phyloP scores from a whole-genome alignment of 2,113 vertebrate species.

The Salminus brasiliensis region DNA sequence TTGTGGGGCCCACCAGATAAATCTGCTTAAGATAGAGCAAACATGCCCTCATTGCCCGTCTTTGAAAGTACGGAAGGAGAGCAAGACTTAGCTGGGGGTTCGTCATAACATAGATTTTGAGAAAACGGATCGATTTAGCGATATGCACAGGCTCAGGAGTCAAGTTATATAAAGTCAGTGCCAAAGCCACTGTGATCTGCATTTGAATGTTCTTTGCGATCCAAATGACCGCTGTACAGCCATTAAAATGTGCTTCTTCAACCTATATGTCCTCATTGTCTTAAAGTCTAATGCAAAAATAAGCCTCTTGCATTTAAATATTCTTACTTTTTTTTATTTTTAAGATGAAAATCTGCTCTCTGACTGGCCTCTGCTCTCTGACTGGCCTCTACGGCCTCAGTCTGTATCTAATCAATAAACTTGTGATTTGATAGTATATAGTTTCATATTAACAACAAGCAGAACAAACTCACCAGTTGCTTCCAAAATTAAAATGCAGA shows the following conservation, averaged over 20 bases:
- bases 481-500: too few species aligned
- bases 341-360: too few species aligned
- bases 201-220: slow-evolving; percentile 32
- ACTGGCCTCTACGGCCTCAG: too few species aligned
- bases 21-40: slow-evolving; percentile 19
- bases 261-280: too few species aligned
- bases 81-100: neutral
- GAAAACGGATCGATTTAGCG: slow-evolving; percentile 3
- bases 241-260: neutral
- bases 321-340: too few species aligned
- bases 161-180: too few species aligned
- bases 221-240: neutral
- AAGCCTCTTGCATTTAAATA: too few species aligned
- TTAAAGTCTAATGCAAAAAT: neutral
- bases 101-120: slow-evolving; percentile 18
- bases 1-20: neutral
- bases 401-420: too few species aligned
- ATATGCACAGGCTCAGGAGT: slow-evolving; percentile 14
- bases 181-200: neutral
- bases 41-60: neutral
- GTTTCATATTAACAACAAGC: too few species aligned
- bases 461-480: too few species aligned
- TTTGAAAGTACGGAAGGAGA: neutral
- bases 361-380: too few species aligned
- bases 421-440: too few species aligned